Base-by-base conservation (phyloP, 2,797 vertebrate genomes). In the Chelon labrosus region DNA sequence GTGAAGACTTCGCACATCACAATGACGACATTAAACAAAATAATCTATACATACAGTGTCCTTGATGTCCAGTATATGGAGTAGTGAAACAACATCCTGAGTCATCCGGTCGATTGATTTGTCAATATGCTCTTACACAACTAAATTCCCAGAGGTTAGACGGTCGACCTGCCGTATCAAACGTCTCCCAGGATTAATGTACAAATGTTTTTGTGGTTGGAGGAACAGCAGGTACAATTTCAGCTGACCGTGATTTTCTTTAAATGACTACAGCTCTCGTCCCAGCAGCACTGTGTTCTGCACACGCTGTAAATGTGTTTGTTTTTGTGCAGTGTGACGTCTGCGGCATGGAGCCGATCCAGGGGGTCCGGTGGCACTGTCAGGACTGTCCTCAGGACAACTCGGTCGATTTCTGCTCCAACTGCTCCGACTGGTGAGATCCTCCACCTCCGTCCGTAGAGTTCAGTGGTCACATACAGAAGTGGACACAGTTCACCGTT, bases 341-440 rank as follows among this genome's bases (percentile, higher is more conserved):
- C 85, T 99, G 98, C 73, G 96, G 97, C 51, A 91, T 93, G 63
- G 97, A 99, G 66, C 98, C 97, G 14, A 99, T 99, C 90, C 97
- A 97, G 89, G 98, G 98, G 0, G 92, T 96, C 61, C 93, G 98
- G 85, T 99, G 98, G 98, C 98, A 98, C 88, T 99, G 98, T 89
- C 97, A 97, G 82, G 97, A 99, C 42, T 99, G 98, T 88, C 97
- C 97, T 10, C 95, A 82, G 25, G 96, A 97, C 73, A 95, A 94
- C 93, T 93, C 97, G 2, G 92, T 98, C 42, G 98, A 99, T 93
- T 98, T 99, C 93, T 99, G 98, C 89, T 96, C 97, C 82, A 96
- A 95, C 85, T 99, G 98, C 90, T 98, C 97, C 2, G 97, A 99
- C 94, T 99, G 98, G 98, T 99, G 90, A 97, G 97, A 87, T 41